Evolutionary conservation across 2,888 invertebrate genomes (phyloP), one percentile per base, ranked within the genome.

Genomic region (Toxonevra muliebris): DNA sequence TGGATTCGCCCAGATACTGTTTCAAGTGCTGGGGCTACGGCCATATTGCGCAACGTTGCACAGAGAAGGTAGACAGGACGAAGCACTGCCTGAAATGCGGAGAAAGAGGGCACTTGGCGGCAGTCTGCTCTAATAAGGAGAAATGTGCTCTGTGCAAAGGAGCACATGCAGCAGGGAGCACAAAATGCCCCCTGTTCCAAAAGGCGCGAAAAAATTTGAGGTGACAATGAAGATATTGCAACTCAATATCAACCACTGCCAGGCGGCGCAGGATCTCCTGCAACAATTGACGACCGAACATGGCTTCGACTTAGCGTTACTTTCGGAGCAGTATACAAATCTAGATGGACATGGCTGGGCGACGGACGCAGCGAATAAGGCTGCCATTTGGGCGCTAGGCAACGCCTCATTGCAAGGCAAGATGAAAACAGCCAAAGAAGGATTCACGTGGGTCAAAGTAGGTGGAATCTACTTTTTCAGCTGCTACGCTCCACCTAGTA

Each of bases 11-110:
- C 15, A 54, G 17, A 15, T 15, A 19, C 20, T 54, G 54, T 11
- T 54, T 17, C 12, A 54, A 54, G 20, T 54, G 54, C 20, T 54
- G 54, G 54, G n/a, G n/a, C n/a, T n/a, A n/a, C n/a, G n/a, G n/a
- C n/a, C n/a, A n/a, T n/a, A n/a, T n/a, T n/a, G 15, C 54, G 8
- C 20, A 54, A 19, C n/a, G 17, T 12, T 54, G 20, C 54, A 54
- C 30, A 2, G 20, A 19, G 54, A 12, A 7, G 1, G 12, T 54
- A 11, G 54, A 54, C 12, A 54, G 54, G 17, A 12, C 15, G 9
- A 19, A 11, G 15, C 54, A 7, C 15, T 54, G 20, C 17, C 5
- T 5, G 10, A n/a, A 19, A n/a, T 54, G 54, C 2, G 54, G 54
- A 8, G 17, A 54, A 54, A 19, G 20, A 5, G 54, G 54, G 0